Evolutionary conservation across 1,140 invertebrate genomes (phyloP).

Genomic region (Macrobrachium nipponense): DNA sequence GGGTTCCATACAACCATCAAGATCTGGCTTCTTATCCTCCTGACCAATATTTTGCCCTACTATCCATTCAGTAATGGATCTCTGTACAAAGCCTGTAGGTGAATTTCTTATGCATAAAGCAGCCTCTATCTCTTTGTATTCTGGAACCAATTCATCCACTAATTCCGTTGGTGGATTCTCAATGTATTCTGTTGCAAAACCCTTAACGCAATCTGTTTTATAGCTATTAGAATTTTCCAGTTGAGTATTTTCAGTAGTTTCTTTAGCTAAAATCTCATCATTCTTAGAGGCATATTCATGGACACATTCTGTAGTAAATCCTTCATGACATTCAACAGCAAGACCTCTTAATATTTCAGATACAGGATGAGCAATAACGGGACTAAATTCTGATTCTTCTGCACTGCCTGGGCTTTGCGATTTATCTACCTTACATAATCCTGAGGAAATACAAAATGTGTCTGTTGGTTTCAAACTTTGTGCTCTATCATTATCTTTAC

Average conservation of each 20-base stretch:
- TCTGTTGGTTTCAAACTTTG: too few relatives aligned
- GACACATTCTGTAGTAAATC: constrained; percentile 4
- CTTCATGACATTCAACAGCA: constrained; percentile 12
- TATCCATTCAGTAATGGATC: constrained; percentile 9
- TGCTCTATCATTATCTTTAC: too few relatives aligned
- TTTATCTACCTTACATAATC: too few relatives aligned
- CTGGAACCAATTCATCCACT: background rate
- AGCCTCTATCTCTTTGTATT: constrained; percentile 2
- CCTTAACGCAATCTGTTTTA: background rate
- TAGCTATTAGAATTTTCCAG: background rate
- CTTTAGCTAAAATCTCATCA: background rate
- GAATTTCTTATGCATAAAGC: background rate
- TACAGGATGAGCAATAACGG: constrained; percentile 1
- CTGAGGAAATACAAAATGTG: too few relatives aligned
- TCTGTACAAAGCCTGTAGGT: background rate
- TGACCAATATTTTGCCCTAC: too few relatives aligned
- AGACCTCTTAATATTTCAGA: constrained; percentile 3
- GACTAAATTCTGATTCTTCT: background rate
- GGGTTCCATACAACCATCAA: too few relatives aligned
- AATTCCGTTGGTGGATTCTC: too few relatives aligned
- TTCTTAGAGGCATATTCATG: constrained; percentile 9
- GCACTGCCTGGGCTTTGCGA: too few relatives aligned
- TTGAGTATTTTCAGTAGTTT: background rate
- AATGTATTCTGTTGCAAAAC: constrained; percentile 9
- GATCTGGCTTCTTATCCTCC: too few relatives aligned